These are phyloP conservation scores for Sebastes aleutianus DNA, from an alignment of 2,797 vertebrate genomes.

Conservation along the genomic window DNA sequence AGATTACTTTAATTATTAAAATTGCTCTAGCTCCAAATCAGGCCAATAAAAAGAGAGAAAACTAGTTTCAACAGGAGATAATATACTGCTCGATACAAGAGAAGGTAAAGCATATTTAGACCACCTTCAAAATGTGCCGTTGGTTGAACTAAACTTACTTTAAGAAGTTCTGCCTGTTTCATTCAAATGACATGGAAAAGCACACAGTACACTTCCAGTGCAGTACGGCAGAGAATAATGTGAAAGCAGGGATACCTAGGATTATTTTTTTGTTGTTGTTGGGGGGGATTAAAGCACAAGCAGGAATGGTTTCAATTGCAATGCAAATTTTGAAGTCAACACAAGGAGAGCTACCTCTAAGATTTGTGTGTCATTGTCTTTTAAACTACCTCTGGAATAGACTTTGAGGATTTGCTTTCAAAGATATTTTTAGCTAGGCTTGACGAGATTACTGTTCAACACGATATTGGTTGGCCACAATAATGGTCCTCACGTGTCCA, in stretches of 20 bases:
- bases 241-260: background rate
- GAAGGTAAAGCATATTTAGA: background rate
- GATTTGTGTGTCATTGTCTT: background rate
- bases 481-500: too few relatives aligned
- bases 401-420: background rate
- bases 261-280: too few relatives aligned
- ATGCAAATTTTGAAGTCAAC: background rate
- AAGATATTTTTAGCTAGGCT: background rate
- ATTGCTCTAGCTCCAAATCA: slow-evolving; percentile 11
- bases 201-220: background rate
- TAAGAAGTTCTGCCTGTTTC: background rate
- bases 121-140: background rate
- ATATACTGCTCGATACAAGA: background rate
- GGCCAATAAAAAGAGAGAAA: slow-evolving; percentile 12
- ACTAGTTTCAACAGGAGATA: background rate
- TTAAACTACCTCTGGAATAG: background rate
- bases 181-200: background rate
- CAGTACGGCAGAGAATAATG: background rate
- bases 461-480: too few relatives aligned
- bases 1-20: slow-evolving; percentile 58
- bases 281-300: background rate
- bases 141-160: background rate
- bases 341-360: background rate
- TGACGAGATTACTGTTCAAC: too few relatives aligned
- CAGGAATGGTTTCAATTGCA: background rate